phyloP scores from a whole-genome alignment of 1,140 invertebrate species.

The Papilio polyxenes region DNA sequence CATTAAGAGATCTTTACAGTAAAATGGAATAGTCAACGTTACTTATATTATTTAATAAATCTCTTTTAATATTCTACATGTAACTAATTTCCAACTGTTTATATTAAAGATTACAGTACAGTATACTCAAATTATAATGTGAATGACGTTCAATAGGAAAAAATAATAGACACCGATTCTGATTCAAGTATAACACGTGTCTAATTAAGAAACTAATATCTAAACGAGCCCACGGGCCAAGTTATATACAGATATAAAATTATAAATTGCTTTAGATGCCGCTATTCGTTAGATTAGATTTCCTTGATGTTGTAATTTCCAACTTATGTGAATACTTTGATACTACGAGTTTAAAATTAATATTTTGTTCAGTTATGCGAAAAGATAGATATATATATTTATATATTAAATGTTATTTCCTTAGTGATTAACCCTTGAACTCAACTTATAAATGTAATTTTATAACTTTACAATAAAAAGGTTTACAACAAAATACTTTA shows the following conservation, averaged over 20 bases:
- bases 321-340: slow-evolving; percentile 35
- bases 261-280: slow-evolving; percentile 44
- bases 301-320: slow-evolving; percentile 41
- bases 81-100: neutral
- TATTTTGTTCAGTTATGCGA: neutral
- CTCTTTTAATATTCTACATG: neutral
- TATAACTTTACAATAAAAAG: neutral
- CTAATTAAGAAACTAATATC: slow-evolving; percentile 42
- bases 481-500: neutral
- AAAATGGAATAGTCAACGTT: no score
- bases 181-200: slow-evolving; percentile 41
- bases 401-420: neutral
- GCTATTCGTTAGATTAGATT: slow-evolving; percentile 46
- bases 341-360: neutral
- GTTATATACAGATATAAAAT: slow-evolving; percentile 43
- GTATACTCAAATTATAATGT: neutral
- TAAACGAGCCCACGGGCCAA: slow-evolving; percentile 43
- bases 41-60: no score
- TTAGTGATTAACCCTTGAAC: slow-evolving; percentile 1
- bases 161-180: neutral
- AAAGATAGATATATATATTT: neutral
- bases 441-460: neutral
- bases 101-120: neutral
- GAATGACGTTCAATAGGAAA: neutral
- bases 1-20: no score